Conservation (phyloP, 2,113 vertebrate genomes). For the Thalassoma bifasciatum region DNA sequence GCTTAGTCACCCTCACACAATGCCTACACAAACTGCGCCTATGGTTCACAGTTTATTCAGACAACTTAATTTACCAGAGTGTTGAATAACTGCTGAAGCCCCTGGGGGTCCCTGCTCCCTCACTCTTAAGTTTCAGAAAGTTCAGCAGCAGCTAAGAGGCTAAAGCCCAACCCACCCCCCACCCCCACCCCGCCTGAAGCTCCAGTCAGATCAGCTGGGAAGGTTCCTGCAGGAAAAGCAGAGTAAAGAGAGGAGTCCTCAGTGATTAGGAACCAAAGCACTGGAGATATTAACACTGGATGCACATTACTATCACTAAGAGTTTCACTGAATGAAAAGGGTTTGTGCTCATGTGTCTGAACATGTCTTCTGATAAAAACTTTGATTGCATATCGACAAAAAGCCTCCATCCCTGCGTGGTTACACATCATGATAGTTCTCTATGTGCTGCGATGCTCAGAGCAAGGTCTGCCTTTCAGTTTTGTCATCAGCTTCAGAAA, state of each 20-base stretch:
- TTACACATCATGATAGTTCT: not conserved
- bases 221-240: not conserved
- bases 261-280: slow-evolving; percentile 25
- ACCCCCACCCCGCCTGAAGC: too few species aligned
- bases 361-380: slow-evolving; percentile 43
- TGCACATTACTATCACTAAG: slow-evolving; percentile 24
- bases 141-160: slow-evolving; percentile 33
- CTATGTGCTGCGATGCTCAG: not conserved
- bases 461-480: not conserved
- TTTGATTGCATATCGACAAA: not conserved
- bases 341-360: slow-evolving; percentile 11
- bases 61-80: not conserved
- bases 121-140: not conserved
- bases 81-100: slow-evolving; percentile 1
- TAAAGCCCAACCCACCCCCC: slow-evolving; percentile 31
- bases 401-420: not conserved
- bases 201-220: slow-evolving; percentile 17
- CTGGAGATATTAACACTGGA: slow-evolving; percentile 61
- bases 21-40: not conserved
- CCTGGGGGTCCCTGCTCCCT: not conserved
- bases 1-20: too few species aligned
- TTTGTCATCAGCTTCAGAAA: not conserved
- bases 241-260: slow-evolving; percentile 9
- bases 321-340: slow-evolving; percentile 17
- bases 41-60: not conserved